These are phyloP conservation scores for Takifugu rubripes DNA, from an alignment of 2,797 vertebrate genomes.

Conservation along the genomic window DNA sequence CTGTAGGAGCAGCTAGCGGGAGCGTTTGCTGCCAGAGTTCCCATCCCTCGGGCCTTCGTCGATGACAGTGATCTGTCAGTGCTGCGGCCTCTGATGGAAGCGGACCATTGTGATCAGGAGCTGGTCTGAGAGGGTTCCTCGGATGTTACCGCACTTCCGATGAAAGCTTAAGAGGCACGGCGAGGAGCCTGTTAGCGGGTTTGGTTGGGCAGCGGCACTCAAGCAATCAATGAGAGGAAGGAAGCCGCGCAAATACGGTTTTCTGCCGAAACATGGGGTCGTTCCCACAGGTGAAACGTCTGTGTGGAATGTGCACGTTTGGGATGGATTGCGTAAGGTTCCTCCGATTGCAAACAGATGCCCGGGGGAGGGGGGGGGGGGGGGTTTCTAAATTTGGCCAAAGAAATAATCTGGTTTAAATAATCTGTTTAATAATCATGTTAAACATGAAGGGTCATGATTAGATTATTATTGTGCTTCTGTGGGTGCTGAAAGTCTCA, in stretches of 20 bases:
- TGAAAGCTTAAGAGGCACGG: constrained; percentile 53
- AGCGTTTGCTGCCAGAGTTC: constrained; percentile 15
- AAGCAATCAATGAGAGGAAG: constrained; percentile 56
- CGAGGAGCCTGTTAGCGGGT: constrained; percentile 12
- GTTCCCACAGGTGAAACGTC: constrained; percentile 22
- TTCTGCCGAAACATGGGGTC: not conserved
- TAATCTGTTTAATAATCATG: too few relatives aligned
- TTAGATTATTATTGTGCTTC: too few relatives aligned
- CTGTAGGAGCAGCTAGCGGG: constrained; percentile 25
- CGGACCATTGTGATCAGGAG: constrained; percentile 21
- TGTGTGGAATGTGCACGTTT: too few relatives aligned
- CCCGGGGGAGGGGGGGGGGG: too few relatives aligned
- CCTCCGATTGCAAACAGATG: too few relatives aligned
- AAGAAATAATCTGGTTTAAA: too few relatives aligned
- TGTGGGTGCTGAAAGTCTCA: too few relatives aligned
- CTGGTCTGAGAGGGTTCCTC: not conserved
- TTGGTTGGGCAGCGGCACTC: constrained; percentile 32
- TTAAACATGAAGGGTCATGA: too few relatives aligned
- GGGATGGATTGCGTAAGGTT: too few relatives aligned
- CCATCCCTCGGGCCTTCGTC: constrained; percentile 31
- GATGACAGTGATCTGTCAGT: constrained; percentile 42
- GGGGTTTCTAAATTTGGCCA: too few relatives aligned
- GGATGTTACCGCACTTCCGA: constrained; percentile 25
- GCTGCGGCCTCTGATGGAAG: constrained; percentile 12
- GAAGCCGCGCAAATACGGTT: constrained; percentile 24